phyloP scores from a whole-genome alignment of 2,113 vertebrate genomes.

The Xerus inauris region DNA sequence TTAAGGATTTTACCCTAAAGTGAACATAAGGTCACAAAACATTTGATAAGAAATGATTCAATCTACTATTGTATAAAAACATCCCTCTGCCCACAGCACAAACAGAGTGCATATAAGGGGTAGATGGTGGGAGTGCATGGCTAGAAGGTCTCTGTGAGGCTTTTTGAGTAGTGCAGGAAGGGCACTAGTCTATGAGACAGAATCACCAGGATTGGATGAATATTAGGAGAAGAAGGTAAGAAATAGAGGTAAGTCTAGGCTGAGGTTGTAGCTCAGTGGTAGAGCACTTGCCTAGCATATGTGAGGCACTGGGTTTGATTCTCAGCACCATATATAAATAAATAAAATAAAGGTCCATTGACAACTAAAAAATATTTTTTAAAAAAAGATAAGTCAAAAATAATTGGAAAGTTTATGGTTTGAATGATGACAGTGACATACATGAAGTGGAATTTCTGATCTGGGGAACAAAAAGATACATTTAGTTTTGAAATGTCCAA shows the following conservation, averaged over 20 bases:
- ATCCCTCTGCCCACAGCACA: not conserved
- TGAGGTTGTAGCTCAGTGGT: no score
- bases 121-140: not conserved
- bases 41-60: not conserved
- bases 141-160: not conserved
- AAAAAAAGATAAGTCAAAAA: not conserved
- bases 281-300: no score
- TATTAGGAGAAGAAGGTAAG: not conserved
- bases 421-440: not conserved
- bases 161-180: not conserved
- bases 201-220: not conserved
- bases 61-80: not conserved
- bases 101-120: no score
- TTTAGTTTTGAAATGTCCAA: not conserved
- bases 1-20: not conserved
- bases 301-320: no score
- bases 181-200: not conserved
- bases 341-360: no score
- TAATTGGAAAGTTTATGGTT: not conserved
- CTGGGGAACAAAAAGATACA: not conserved
- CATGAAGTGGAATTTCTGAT: not conserved
- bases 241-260: not conserved
- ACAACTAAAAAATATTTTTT: no score
- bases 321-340: no score
- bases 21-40: not conserved